Conservation (phyloP, 2,888 invertebrate species). For the Ochlodes sylvanus region DNA sequence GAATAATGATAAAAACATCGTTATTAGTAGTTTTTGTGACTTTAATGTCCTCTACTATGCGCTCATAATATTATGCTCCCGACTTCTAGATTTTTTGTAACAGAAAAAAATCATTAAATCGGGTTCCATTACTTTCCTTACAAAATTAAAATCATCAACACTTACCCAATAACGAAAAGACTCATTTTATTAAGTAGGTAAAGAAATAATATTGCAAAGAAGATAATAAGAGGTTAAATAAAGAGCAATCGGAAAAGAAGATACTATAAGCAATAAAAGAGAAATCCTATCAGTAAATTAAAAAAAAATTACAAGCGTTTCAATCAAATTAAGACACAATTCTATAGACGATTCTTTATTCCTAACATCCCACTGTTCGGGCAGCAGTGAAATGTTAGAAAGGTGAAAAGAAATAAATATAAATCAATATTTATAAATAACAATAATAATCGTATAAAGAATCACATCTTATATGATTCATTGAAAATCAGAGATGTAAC, state of each 20-base stretch:
- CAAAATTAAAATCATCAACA: constrained; percentile 54
- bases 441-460: constrained; percentile 45
- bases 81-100: constrained; percentile 74
- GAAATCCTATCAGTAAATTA: background rate
- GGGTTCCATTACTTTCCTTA: constrained; percentile 58
- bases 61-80: constrained; percentile 54
- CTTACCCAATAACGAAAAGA: background rate
- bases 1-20: no score
- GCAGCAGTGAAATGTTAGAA: constrained; percentile 58
- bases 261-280: constrained; percentile 14
- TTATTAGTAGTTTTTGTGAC: no score
- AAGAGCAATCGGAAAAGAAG: constrained; percentile 27
- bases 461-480: constrained; percentile 47
- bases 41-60: constrained; percentile 11
- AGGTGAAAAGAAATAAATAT: constrained; percentile 30
- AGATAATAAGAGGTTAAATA: background rate
- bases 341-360: constrained; percentile 12
- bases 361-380: constrained; percentile 61
- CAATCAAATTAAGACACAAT: constrained; percentile 26
- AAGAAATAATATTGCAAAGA: constrained; percentile 17
- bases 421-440: constrained; percentile 11
- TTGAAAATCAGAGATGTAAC: constrained; percentile 27
- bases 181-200: background rate
- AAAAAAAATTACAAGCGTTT: background rate
- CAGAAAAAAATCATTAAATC: constrained; percentile 72